A percentile compares a stretch with the other conserved stretches of the same genome.
These are phyloP conservation scores for Aplodontia rufa DNA, from an alignment of 2,113 vertebrate genomes.

Conservation along the genomic window DNA sequence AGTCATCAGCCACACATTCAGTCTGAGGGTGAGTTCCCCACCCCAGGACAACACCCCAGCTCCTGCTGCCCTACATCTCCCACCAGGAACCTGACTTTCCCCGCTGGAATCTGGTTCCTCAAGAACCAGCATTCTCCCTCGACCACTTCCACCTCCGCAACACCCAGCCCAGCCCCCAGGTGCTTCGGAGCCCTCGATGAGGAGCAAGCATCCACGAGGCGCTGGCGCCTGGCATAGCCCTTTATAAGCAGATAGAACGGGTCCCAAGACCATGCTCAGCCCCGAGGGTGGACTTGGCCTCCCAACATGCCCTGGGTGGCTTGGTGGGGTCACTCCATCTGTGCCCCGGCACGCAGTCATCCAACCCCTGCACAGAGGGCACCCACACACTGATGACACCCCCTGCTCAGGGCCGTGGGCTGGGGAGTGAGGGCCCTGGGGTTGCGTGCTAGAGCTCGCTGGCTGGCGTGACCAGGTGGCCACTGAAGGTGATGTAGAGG, in stretches of 20 bases:
- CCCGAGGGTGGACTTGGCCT: not conserved
- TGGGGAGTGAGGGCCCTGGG: not conserved
- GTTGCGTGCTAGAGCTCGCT: slow-evolving; percentile 72
- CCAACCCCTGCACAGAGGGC: too few species aligned
- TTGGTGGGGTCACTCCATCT: not conserved
- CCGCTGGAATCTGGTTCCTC: not conserved
- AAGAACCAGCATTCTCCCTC: fast-evolving
- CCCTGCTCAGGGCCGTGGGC: not conserved
- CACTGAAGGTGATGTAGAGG: slow-evolving; percentile 90
- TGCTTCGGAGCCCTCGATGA: not conserved
- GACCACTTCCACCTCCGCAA: too few species aligned
- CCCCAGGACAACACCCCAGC: fast-evolving
- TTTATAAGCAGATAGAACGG: not conserved
- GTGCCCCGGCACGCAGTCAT: too few species aligned
- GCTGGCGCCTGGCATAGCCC: too few species aligned
- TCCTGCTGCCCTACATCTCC: too few species aligned
- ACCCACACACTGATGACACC: too few species aligned
- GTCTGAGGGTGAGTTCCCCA: fast-evolving
- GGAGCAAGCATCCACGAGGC: not conserved
- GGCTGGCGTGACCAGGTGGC: slow-evolving; percentile 88
- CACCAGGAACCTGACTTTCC: too few species aligned
- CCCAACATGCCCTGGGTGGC: fast-evolving
- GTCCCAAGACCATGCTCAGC: not conserved
- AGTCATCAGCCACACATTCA: fast-evolving
- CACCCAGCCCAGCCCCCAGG: not conserved